These are phyloP conservation scores for Lampris incognitus DNA, from an alignment of 2,113 vertebrate species.

Conservation along the genomic window DNA sequence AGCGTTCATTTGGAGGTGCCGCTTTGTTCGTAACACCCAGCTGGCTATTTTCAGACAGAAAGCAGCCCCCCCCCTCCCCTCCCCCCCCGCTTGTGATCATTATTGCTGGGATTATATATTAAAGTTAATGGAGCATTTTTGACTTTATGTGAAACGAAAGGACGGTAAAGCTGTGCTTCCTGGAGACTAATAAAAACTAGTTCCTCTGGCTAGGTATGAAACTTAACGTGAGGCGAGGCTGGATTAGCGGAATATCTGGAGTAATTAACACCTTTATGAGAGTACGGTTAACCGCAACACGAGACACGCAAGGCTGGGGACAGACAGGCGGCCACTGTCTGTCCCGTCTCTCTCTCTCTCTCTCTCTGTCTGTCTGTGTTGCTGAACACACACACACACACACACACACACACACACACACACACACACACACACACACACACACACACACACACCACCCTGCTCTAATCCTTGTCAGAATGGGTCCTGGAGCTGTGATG, in stretches of 20 bases:
- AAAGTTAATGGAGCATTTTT: slow-evolving; percentile 3
- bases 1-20: too few relatives aligned
- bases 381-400: not conserved
- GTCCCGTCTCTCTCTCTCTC: not conserved
- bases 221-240: not conserved
- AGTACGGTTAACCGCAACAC: not conserved
- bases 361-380: not conserved
- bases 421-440: not conserved
- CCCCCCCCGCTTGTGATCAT: too few relatives aligned
- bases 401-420: not conserved
- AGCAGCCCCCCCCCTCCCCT: too few relatives aligned
- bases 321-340: not conserved
- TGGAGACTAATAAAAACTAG: slow-evolving; percentile 1
- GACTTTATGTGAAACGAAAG: not conserved
- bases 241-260: not conserved
- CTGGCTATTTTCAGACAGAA: too few relatives aligned
- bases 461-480: not conserved
- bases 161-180: not conserved
- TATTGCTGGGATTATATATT: not conserved
- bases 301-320: too few relatives aligned
- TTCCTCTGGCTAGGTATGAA: not conserved
- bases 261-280: slow-evolving; percentile 1
- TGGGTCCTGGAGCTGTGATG: not conserved
- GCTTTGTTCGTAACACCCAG: too few relatives aligned
- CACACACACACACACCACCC: not conserved